Base-by-base conservation (phyloP, 2,113 vertebrate species). In the Suncus etruscus region DNA sequence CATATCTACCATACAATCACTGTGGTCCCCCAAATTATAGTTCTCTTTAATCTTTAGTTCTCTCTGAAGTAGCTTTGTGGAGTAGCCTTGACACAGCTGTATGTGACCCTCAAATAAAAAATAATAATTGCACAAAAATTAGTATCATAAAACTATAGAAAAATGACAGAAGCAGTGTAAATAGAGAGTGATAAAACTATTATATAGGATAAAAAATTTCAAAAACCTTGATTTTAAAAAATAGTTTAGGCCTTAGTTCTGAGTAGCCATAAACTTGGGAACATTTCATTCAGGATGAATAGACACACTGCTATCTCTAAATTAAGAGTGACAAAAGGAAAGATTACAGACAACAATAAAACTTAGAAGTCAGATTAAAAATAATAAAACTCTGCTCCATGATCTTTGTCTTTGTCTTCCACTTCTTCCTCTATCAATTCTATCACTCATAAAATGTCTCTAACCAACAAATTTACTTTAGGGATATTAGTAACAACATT, bases 291-390 rank as follows among this genome's bases (percentile, higher is more conserved):
- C 3, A 4, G 54, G 9, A 54, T 54, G 11, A 54, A 54, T 54
- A 54, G 54, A 81, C 70, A 68, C 47, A 48, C 81, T 54, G 83
- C 27, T 31, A 31, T 47, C 48, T 79, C 63, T 29, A 79, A 69
- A 77, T 87, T 91, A 66, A 88, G 20, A 87, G 11, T 74, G 87
- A 72, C 51, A 72, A 73, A 25, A 70, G 81, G 15, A 24, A 90
- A 69, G 79, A 65, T 85, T 72, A 86, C 0, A 83, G 12, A 63
- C n/a, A 81, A 82, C 25, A 48, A 45, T 15, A 86, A 91, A 50
- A 32, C 24, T 3, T 83, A 78, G 31, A 65, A 69, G 58, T 58
- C 54, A 58, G 54, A 4, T 58, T 16, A 58, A 58, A 58, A 58
- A 16, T 18, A 14, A 58, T 18, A 58, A 58, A 16, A 58, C 5